Conservation (phyloP, 1,140 invertebrate species). For the Papilio dardanus region DNA sequence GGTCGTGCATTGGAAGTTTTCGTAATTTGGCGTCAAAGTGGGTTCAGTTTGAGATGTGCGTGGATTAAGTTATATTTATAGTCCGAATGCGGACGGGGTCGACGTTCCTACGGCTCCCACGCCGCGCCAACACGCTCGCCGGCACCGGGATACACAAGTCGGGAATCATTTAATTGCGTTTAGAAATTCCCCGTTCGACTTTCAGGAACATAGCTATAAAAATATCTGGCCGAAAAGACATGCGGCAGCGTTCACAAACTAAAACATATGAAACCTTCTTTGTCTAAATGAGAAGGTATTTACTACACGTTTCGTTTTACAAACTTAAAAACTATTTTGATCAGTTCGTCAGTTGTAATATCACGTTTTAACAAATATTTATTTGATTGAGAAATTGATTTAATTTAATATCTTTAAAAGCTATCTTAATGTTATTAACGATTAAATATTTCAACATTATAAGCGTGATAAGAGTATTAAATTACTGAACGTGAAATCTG, state of each 20-base stretch:
- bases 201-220: constrained; percentile 29
- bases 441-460: neutral
- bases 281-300: neutral
- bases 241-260: neutral
- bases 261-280: constrained; percentile 7
- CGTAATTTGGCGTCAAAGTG: constrained; percentile 36
- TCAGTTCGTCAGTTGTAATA: too few relatives aligned
- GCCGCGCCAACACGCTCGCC: constrained; percentile 54
- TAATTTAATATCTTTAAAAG: neutral
- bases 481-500: neutral
- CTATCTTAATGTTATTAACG: neutral
- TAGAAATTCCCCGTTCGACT: constrained; percentile 27
- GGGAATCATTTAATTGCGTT: constrained; percentile 36
- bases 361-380: too few relatives aligned
- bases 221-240: constrained; percentile 28
- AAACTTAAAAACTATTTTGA: neutral
- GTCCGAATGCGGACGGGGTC: constrained; percentile 68
- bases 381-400: too few relatives aligned
- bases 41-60: constrained; percentile 56
- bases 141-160: constrained; percentile 32
- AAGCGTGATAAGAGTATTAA: neutral
- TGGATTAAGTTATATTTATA: constrained; percentile 78
- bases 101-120: constrained; percentile 74
- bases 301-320: neutral
- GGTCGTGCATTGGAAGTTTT: constrained; percentile 20